phyloP scores from a whole-genome alignment of 2,888 invertebrate genomes.

The Spodoptera picta region DNA sequence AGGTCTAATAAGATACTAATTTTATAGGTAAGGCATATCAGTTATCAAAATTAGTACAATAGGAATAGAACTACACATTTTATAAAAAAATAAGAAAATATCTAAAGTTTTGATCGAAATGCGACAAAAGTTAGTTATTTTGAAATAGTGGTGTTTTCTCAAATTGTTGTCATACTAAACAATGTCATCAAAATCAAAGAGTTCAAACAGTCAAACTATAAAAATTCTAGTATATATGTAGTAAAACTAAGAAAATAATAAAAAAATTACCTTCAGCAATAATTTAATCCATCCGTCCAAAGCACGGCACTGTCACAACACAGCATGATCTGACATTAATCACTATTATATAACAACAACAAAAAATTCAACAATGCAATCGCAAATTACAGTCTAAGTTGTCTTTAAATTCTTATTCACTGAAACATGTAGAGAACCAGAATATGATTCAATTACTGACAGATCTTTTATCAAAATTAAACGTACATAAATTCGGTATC shows the following conservation, averaged over 20 bases:
- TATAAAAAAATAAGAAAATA: no score
- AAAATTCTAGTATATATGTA: conserved; percentile 3
- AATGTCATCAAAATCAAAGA: conserved; percentile 3
- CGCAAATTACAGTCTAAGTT: conserved; percentile 12
- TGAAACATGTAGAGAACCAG: conserved; percentile 12
- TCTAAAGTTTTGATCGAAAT: no score
- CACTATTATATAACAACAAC: neutral
- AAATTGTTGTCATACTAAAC: conserved; percentile 30
- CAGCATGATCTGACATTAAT: conserved; percentile 29
- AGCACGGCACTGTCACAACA: conserved; percentile 43
- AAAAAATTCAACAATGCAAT: neutral
- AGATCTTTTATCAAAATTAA: conserved; percentile 6
- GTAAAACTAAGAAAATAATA: conserved; percentile 10
- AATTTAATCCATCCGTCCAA: conserved; percentile 30
- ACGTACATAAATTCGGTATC: neutral
- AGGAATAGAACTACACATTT: no score
- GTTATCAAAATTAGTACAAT: no score
- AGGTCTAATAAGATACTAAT: no score
- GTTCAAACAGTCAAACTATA: no score
- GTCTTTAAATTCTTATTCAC: conserved; percentile 5
- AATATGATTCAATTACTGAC: neutral
- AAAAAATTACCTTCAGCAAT: conserved; percentile 35
- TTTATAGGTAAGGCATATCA: no score
- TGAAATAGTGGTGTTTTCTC: neutral
- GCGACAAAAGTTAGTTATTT: no score